Evolutionary conservation across 2,888 invertebrate genomes (phyloP), one percentile per base, ranked within the genome.

Genomic region (Sphaerophoria taeniata): DNA sequence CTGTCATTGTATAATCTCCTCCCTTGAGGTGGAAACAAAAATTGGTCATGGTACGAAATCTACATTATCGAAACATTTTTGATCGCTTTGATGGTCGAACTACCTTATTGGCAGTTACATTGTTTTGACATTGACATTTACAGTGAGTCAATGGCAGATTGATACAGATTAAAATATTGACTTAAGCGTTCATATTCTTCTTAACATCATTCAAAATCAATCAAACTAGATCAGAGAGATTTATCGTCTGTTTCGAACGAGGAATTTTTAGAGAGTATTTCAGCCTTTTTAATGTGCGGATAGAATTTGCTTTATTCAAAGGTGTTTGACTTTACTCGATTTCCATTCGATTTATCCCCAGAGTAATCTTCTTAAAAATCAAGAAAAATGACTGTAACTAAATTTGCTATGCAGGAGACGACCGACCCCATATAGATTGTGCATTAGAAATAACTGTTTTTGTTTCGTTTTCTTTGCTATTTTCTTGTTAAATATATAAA

Each of bases 361-460:
- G 16, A 31, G n/a, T 43, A 5, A 39, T 24, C 43, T 51, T 67
- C n/a, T 47, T 12, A 12, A 12, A 12, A 43, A 24, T 43, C 12
- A 67, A 2, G 16, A 51, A 65, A 7, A 65, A 12, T 36, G 7
- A 49, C 7, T 51, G 36, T 24, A 51, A 51, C 43, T n/a, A 53
- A n/a, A 73, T 55, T 74, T 2, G 24, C 70, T 83, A 78, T 63
- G 70, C 78, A 58, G 73, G 70, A 74, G 78, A 74, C 65, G 79
- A 74, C 83, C 83, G 79, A 24, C 24, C 24, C 24, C 24, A 24
- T 24, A 24, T 74, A 83, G 78, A 79, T 84, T 84, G 84, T 84
- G 84, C 80, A 84, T 71, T 63, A 58, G 82, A 74, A 77, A 67
- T 60, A 74, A 77, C 70, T 82, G 61, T 79, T 74, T 69, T 79